phyloP scores from a whole-genome alignment of 2,797 vertebrate genomes.

The Myotis myotis region DNA sequence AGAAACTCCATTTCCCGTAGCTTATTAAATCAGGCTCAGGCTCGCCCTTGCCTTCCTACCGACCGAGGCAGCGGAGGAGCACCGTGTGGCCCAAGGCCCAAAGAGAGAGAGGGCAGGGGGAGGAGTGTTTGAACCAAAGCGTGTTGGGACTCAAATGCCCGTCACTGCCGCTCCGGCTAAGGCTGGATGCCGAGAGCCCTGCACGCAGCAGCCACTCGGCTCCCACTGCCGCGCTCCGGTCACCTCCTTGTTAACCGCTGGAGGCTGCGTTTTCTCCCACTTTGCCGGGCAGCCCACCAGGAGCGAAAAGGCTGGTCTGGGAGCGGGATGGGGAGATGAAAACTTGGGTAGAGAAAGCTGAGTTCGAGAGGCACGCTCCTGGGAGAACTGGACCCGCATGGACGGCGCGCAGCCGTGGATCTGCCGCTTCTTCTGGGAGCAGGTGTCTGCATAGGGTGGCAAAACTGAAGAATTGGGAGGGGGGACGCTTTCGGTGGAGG shows the following conservation, averaged over 20 bases:
- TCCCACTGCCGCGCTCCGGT: not conserved
- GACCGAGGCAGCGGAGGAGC: accelerated
- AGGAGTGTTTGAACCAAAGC: not conserved
- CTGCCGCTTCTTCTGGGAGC: not conserved
- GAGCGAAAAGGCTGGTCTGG: not conserved
- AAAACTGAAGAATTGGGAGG: not conserved
- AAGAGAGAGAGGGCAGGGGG: not conserved
- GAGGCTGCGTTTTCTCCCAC: not conserved
- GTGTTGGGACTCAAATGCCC: accelerated
- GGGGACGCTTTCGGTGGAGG: accelerated
- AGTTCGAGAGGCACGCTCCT: not conserved
- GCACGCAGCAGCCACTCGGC: accelerated
- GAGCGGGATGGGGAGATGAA: not conserved
- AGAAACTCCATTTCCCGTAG: not conserved
- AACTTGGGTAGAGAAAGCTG: not conserved
- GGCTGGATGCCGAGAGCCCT: accelerated
- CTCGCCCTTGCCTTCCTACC: not conserved
- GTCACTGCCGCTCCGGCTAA: accelerated
- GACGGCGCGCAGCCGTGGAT: accelerated
- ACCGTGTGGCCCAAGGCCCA: not conserved
- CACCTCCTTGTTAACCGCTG: not conserved
- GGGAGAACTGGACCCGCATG: not conserved
- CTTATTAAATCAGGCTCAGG: accelerated
- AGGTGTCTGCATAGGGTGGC: too few species aligned
- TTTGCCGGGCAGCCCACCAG: not conserved